Evolutionary conservation across 2,888 invertebrate species (phyloP).

Genomic region (Epirrita christyi): DNA sequence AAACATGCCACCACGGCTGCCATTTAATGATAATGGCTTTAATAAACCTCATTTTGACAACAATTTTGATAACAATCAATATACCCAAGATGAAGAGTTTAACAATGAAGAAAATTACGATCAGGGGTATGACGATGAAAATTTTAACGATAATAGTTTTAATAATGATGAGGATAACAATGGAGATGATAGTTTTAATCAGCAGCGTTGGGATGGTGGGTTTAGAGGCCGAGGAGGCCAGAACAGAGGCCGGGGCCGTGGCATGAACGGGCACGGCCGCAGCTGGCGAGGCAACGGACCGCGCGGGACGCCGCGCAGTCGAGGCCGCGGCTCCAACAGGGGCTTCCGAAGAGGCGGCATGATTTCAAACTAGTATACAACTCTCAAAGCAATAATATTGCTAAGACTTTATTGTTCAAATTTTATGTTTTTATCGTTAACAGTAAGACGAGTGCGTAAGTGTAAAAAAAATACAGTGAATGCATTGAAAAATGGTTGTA

Average conservation of each 20-base stretch:
- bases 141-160: conserved; percentile 50
- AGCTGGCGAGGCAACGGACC: conserved; percentile 60
- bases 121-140: conserved; percentile 60
- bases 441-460: conserved; percentile 62
- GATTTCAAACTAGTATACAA: conserved; percentile 62
- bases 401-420: conserved; percentile 57
- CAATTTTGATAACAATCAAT: conserved; percentile 62
- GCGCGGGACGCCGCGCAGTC: conserved; percentile 62
- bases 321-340: conserved; percentile 64
- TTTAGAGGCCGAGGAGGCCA: conserved; percentile 59
- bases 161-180: conserved; percentile 59
- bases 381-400: conserved; percentile 42
- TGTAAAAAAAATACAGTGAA: conserved; percentile 70
- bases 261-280: conserved; percentile 71
- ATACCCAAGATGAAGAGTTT: conserved; percentile 64
- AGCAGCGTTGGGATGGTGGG: conserved; percentile 69
- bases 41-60: conserved; percentile 70
- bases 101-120: conserved; percentile 60
- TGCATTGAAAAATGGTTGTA: conserved; percentile 72
- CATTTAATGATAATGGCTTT: conserved; percentile 71
- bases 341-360: conserved; percentile 74
- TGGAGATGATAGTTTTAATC: conserved; percentile 55
- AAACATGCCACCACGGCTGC: conserved; percentile 55
- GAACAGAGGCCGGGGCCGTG: conserved; percentile 69
- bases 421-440: conserved; percentile 56